These are phyloP conservation scores for Eupithecia subfuscata DNA, from an alignment of 2,888 invertebrate species.

Conservation along the genomic window DNA sequence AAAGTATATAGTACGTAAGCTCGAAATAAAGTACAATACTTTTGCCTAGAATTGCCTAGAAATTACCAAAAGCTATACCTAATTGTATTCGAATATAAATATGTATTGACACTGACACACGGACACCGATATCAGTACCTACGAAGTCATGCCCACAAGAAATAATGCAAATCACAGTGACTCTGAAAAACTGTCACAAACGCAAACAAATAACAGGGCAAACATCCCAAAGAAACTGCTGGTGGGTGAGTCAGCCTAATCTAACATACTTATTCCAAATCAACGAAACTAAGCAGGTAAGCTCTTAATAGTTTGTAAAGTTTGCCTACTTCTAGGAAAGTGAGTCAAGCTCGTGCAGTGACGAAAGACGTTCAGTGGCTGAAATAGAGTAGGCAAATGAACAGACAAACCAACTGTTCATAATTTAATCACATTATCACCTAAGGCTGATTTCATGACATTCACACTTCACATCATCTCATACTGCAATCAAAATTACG, in stretches of 20 bases:
- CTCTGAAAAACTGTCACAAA: neutral
- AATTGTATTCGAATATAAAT: neutral
- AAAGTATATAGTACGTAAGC: too few relatives aligned
- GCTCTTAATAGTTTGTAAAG: constrained; percentile 10
- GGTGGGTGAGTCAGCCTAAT: neutral
- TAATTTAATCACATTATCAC: neutral
- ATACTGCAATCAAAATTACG: neutral
- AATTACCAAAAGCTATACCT: neutral
- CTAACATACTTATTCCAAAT: neutral
- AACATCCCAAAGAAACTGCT: neutral
- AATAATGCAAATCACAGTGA: neutral
- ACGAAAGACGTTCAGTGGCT: constrained; percentile 6
- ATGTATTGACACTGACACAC: neutral
- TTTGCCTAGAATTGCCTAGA: too few relatives aligned
- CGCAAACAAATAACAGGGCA: neutral
- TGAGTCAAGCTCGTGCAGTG: constrained; percentile 25
- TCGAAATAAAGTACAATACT: too few relatives aligned
- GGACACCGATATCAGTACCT: neutral
- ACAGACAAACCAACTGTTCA: neutral
- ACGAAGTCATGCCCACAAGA: neutral
- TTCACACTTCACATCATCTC: too few relatives aligned
- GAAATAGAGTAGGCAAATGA: constrained; percentile 9
- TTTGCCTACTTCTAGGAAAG: constrained; percentile 20
- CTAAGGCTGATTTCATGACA: neutral
- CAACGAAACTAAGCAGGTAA: neutral